Evolutionary conservation across 2,797 vertebrate species (phyloP), one percentile per base, ranked within the genome.

Genomic region (Nannoperca australis): DNA sequence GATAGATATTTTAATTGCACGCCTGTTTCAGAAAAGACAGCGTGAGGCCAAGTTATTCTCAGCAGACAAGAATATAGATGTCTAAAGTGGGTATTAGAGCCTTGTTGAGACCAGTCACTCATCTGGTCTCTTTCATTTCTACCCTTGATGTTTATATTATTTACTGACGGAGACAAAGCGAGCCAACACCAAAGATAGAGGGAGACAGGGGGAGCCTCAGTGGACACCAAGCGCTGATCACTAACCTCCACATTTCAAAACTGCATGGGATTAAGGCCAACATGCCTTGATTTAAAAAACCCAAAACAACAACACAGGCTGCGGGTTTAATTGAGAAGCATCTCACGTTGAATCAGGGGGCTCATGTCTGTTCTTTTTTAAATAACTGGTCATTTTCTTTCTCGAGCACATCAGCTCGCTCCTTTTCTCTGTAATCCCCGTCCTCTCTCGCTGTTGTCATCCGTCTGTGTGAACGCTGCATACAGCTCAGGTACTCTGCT

Each of bases 161-260:
- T 79, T 84, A 81, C 74, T 32, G 50, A 51, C 18, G 14, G 36
- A 74, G 67, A 80, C 73, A 82, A 76, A 87, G 73, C 3, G 27
- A 79, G 83, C 1, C 1, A 68, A 79, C 71, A 68, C 62, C 54
- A 78, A 70, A 79, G 79, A 75, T 1, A 50, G 44, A 36, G 53
- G 58, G 54, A 50, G 83, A 78, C 79, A 70, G 74, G 86, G 22
- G 1, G 53, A 18, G 79, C 76, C 86, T 87, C 84, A n/a, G 73
- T n/a, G 88, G 87, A 91, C 86, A 76, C 85, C 50, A 2, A 72
- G 67, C 71, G 80, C 86, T 82, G 88, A 92, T 92, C 92, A 79
- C 90, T 92, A 88, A 78, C 50, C 75, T 81, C 62, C 24, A 71
- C 87, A 81, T 89, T 84, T 88, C 81, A 86, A 82, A 89, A 85